Conservation (phyloP, 92 coral and sea anemone species). For the Phenganax subtilis region DNA sequence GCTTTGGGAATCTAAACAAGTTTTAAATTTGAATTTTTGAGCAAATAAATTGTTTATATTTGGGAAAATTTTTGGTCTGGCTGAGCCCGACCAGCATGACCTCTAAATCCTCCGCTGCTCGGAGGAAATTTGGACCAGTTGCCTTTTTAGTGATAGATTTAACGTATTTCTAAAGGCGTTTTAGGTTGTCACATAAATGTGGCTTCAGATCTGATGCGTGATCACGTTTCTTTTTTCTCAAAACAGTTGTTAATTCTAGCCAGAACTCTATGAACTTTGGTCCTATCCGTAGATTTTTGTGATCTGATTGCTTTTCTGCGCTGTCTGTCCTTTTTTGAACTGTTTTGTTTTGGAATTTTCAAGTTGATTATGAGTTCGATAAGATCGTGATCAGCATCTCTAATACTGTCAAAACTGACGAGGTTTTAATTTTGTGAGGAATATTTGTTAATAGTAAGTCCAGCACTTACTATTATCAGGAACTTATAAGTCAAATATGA, state of each 20-base stretch:
- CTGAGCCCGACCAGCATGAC: too few species aligned
- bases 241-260: slow-evolving; percentile 25
- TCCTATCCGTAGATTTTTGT: slow-evolving; percentile 16
- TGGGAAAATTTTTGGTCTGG: too few species aligned
- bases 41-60: too few species aligned
- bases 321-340: slow-evolving; percentile 41
- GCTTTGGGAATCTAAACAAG: too few species aligned
- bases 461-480: too few species aligned
- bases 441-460: neutral
- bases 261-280: slow-evolving; percentile 33
- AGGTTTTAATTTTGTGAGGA: neutral
- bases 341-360: neutral
- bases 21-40: too few species aligned
- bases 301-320: slow-evolving; percentile 38
- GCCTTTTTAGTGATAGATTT: slow-evolving; percentile 30
- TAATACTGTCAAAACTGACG: neutral
- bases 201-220: slow-evolving; percentile 39
- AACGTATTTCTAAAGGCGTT: slow-evolving; percentile 38
- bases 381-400: neutral
- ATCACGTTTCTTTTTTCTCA: slow-evolving; percentile 43
- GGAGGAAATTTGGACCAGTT: slow-evolving; percentile 35
- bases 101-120: neutral
- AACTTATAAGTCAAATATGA: too few species aligned
- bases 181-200: slow-evolving; percentile 43
- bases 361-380: neutral